A percentile compares a stretch with the other conserved stretches of the same genome.
phyloP scores from a whole-genome alignment of 2,888 invertebrate genomes.

The Dasysyrphus tricinctus region DNA sequence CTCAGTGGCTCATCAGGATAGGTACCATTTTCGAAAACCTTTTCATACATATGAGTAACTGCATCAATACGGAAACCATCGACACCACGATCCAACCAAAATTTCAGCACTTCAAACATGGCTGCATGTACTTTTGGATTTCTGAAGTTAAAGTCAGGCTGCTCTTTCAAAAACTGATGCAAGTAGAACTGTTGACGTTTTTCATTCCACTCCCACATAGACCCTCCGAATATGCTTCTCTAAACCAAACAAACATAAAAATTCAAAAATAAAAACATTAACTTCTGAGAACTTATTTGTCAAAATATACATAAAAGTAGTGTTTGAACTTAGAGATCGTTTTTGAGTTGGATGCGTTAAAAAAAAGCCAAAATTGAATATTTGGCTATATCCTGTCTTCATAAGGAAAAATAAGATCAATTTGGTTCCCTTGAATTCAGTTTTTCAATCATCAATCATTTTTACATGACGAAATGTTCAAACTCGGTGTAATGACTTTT shows the following conservation, averaged over 20 bases:
- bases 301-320: too few relatives aligned
- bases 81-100: slow-evolving; percentile 91
- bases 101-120: slow-evolving; percentile 87
- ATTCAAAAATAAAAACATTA: background rate
- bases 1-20: slow-evolving; percentile 84
- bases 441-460: too few relatives aligned
- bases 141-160: slow-evolving; percentile 92
- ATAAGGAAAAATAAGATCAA: too few relatives aligned
- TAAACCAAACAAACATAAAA: background rate
- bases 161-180: slow-evolving; percentile 86
- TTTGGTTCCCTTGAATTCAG: too few relatives aligned
- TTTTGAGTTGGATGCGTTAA: too few relatives aligned
- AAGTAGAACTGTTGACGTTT: slow-evolving; percentile 87
- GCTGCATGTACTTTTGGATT: slow-evolving; percentile 87
- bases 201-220: slow-evolving; percentile 88
- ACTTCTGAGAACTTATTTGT: too few relatives aligned
- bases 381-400: too few relatives aligned
- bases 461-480: too few relatives aligned
- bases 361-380: too few relatives aligned
- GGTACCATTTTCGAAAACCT: slow-evolving; percentile 77
- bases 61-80: slow-evolving; percentile 91
- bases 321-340: too few relatives aligned
- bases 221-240: slow-evolving; percentile 85
- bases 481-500: too few relatives aligned
- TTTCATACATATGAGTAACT: slow-evolving; percentile 86